Percentiles rank a stretch among this genome's conserved stretches.
phyloP scores from a whole-genome alignment of 2,113 vertebrate species.

The Xenotilapia flavipinnis region DNA sequence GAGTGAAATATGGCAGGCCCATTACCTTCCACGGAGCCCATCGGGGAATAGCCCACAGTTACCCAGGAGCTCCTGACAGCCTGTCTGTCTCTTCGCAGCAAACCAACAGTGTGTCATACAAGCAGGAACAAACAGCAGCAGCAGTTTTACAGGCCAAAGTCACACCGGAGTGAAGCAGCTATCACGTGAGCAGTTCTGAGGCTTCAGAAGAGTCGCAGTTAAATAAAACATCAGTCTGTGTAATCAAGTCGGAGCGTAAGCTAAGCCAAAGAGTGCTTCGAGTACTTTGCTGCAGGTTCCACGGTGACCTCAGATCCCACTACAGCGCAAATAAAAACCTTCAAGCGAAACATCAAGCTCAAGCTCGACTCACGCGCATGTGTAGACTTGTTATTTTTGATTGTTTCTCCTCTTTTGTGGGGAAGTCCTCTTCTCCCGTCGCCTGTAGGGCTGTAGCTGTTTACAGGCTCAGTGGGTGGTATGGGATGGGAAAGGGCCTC shows the following conservation, averaged over 20 bases:
- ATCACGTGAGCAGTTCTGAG: background rate
- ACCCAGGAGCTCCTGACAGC: constrained; percentile 6
- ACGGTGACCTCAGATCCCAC: constrained; percentile 3
- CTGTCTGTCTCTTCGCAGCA: background rate
- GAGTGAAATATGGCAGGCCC: constrained; percentile 15
- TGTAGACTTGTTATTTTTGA: constrained; percentile 25
- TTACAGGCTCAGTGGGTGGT: constrained; percentile 40
- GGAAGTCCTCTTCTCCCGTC: background rate
- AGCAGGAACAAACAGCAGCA: background rate
- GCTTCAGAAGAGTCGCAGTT: background rate
- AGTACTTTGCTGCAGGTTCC: background rate
- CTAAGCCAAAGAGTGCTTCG: background rate
- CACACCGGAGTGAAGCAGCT: background rate
- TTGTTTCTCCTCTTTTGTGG: constrained; percentile 13
- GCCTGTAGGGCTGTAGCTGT: constrained; percentile 7
- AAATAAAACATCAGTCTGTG: background rate
- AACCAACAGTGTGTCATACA: background rate
- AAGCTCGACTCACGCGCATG: background rate
- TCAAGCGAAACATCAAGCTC: constrained; percentile 15
- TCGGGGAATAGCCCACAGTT: background rate
- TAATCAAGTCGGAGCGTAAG: constrained; percentile 4
- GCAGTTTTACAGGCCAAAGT: background rate
- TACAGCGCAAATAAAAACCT: constrained; percentile 15
- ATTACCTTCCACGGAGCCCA: constrained; percentile 15
- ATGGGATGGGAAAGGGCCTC: constrained; percentile 16